Evolutionary conservation across 1,140 invertebrate species (phyloP), one percentile per base, ranked within the genome.

Genomic region (Chironomus striatipennis): DNA sequence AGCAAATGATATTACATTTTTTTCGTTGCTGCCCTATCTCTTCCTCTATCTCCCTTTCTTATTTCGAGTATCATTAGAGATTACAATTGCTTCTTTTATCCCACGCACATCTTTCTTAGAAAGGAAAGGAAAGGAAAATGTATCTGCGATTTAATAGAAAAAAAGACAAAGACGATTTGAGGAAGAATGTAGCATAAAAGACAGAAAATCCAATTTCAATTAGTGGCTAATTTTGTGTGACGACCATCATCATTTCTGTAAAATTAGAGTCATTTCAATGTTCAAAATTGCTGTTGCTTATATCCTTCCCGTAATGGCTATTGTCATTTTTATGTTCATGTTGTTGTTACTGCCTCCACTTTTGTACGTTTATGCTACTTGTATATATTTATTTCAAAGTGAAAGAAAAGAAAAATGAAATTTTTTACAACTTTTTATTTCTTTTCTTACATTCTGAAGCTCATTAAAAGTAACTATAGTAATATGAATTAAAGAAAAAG

Each of bases 171-270:
- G 43, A 9, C 43, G 43, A 47, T 47, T 47, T 47, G 43, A 15
- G 8, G 15, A 47, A 8, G 15, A 10, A 47, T 10, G 15, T 15
- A 10, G 43, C 2, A 7, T 2, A 67, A 67, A 20, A 67, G 2
- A 8, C 64, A 67, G n/a, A 18, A 67, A 67, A 67, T 12, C 9
- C 20, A 70, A 70, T 70, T 70, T 70, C 65, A 70, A 70, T 70
- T 70, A 70, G 65, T 70, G 65, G 65, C 65, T 70, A 70, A 70
- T 70, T 70, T 21, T 70, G 65, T 70, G 65, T 70, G 65, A 70
- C 65, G 65, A 70, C 65, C 65, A 70, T 70, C 65, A 70, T 70
- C 65, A 70, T 70, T 21, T 20, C 18, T 57, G 9, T 57, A 57
- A 57, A 57, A 57, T 57, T 57, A 57, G 47, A 57, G 47, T 57